Base-by-base conservation (phyloP, 2,113 vertebrate genomes). In the Actinemys pallida region DNA sequence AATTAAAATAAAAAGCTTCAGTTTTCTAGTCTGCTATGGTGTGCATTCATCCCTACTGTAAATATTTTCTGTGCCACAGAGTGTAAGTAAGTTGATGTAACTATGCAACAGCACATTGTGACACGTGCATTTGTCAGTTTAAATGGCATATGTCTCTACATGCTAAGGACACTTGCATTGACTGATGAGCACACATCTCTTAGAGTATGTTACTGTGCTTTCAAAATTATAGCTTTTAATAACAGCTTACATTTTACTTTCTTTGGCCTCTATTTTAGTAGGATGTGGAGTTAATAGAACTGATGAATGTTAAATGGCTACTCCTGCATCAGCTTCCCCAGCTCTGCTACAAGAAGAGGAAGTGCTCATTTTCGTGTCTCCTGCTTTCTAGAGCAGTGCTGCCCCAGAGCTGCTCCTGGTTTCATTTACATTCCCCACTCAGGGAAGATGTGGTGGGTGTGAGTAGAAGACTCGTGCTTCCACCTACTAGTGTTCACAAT, bases 361-460 rank as follows among this genome's bases (percentile, higher is more conserved):
- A 5, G 16, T n/a, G 31, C 16, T 69, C 31, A 31, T 69, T 69
- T 31, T n/a, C 2, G 6, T n/a, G 31, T 65, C 35, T 65, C 13
- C 29, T 35, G 62, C 6, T 31, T 65, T n/a, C 29, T 16, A 65
- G 31, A n/a, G 62, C 8, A 69, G 56, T 57, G 10, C 56, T 27
- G 10, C 56, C 35, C 35, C 16, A n/a, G 27, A 69, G 31, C 35
- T 69, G 62, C 35, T 69, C 62, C 17, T 11, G 29, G 3, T 69
- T n/a, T n/a, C 14, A 69, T 35, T 69, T 69, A 69, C 35, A n/a
- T 69, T 69, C 35, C 16, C 65, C 35, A 16, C 14, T n/a, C 35
- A 17, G 6, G 35, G 62, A n/a, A 83, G 53, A 1, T 1, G 0
- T 83, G 8, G 35, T 83, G 39, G 1, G 1, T 84, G 42, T 72